Evolutionary conservation across 1,140 invertebrate genomes (phyloP), one percentile per base, ranked within the genome.

Genomic region (Mycetomoellerius zeteki): DNA sequence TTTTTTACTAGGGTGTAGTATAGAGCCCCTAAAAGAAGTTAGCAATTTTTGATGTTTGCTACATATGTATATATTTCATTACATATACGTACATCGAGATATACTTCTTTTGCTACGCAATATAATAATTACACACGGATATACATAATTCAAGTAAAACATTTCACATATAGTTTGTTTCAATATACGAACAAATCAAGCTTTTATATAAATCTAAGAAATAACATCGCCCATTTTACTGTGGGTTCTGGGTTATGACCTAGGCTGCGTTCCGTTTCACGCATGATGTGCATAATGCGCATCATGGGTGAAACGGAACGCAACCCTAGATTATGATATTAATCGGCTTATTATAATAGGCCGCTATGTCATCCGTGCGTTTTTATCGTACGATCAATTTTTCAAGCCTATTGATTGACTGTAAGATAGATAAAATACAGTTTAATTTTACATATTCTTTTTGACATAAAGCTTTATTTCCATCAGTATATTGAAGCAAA

Each of bases 401-500:
- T 37, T 37, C 6, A 37, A 37, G 33, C 6, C 7, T 37, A 33
- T 37, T 37, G 7, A 37, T 37, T 37, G 7, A 0, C 33, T 37
- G 8, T 1, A 37, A 37, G 5, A 37, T 37, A 37, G n/a, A n/a
- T n/a, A n/a, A 8, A 2, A 27, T 77, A 2, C 21, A 77, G 60
- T 72, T 50, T 19, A 72, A 52, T 76, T 58, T 1, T 50, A 50
- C 2, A 50, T 21, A 58, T 4, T 60, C 6, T 24, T 43, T 37
- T 62, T 43, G 19, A 27, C 5, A 43, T 5, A 37, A 56, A 52
- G 0, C 12, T 21, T 30, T 27, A 56, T 33, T 65, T 50, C 3
- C 8, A 3, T 24, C 5, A n/a, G 19, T 62, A 64, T 27, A 56
- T 81, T 30, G 16, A 56, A 71, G 10, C 50, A 60, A 81, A 81